A percentile compares a stretch with the other conserved stretches of the same genome.
Evolutionary conservation across 2,797 vertebrate genomes (phyloP).

Genomic region (Characodon lateralis): DNA sequence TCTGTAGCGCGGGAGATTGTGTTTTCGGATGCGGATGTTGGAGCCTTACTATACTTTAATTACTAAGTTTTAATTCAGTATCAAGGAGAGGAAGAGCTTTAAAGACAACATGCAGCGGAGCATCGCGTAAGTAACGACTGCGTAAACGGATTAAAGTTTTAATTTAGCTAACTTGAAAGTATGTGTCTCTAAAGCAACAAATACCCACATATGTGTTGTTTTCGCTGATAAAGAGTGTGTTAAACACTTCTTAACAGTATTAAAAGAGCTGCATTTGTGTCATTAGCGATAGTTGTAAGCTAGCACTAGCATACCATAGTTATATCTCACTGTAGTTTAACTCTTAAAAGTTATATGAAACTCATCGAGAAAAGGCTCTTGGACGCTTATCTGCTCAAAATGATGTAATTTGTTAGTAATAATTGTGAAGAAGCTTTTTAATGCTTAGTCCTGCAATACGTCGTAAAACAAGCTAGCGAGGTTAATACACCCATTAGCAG

Average conservation of each 20-base stretch:
- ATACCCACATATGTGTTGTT: background rate
- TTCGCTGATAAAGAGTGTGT: background rate
- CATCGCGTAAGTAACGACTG: conserved; percentile 78
- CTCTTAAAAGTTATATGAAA: too few relatives aligned
- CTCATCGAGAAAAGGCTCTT: background rate
- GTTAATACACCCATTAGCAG: background rate
- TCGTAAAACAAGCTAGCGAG: background rate
- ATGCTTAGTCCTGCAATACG: background rate
- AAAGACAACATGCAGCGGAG: conserved; percentile 80
- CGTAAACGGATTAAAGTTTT: fast-evolving
- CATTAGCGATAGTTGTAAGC: background rate
- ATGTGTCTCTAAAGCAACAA: too few relatives aligned
- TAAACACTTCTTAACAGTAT: fast-evolving
- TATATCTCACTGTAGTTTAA: background rate
- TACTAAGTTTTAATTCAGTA: background rate
- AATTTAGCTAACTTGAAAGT: background rate
- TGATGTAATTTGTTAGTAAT: background rate
- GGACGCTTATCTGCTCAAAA: background rate
- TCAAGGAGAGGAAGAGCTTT: background rate
- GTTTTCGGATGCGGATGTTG: conserved; percentile 4
- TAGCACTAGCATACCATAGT: conserved; percentile 9
- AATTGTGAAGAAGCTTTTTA: background rate
- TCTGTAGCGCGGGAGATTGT: conserved; percentile 61
- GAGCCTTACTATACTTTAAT: background rate
- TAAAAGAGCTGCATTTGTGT: fast-evolving